These are phyloP conservation scores for Heliconius himera DNA, from an alignment of 1,140 invertebrate species.

Conservation along the genomic window DNA sequence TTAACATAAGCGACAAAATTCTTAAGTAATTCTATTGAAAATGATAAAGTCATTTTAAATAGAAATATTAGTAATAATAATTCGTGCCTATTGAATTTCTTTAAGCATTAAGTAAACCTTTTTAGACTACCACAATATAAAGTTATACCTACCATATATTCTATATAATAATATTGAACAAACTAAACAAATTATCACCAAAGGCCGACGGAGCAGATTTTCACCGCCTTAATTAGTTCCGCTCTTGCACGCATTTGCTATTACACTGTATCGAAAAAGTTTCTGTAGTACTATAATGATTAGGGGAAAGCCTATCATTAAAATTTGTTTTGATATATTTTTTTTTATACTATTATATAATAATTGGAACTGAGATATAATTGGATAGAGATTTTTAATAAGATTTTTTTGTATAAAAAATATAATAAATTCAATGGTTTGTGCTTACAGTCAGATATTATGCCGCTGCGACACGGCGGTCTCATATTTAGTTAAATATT, in stretches of 20 bases:
- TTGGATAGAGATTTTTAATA: too few species aligned
- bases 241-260: constrained; percentile 1
- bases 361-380: too few species aligned
- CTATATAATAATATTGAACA: neutral
- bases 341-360: neutral
- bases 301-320: constrained; percentile 1
- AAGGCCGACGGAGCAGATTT: neutral
- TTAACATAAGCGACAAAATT: too few species aligned
- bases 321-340: neutral
- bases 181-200: constrained; percentile 1
- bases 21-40: too few species aligned
- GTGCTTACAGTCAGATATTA: too few species aligned
- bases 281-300: constrained; percentile 5
- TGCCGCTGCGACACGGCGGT: too few species aligned
- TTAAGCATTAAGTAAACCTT: neutral
- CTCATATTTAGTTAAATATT: too few species aligned
- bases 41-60: too few species aligned
- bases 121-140: neutral
- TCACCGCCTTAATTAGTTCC: constrained; percentile 1
- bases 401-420: too few species aligned
- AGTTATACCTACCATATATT: neutral
- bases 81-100: too few species aligned
- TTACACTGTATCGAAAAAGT: constrained; percentile 11
- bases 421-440: too few species aligned
- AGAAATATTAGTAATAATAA: too few species aligned